phyloP scores from a whole-genome alignment of 2,888 invertebrate genomes.

The Oligia strigilis region DNA sequence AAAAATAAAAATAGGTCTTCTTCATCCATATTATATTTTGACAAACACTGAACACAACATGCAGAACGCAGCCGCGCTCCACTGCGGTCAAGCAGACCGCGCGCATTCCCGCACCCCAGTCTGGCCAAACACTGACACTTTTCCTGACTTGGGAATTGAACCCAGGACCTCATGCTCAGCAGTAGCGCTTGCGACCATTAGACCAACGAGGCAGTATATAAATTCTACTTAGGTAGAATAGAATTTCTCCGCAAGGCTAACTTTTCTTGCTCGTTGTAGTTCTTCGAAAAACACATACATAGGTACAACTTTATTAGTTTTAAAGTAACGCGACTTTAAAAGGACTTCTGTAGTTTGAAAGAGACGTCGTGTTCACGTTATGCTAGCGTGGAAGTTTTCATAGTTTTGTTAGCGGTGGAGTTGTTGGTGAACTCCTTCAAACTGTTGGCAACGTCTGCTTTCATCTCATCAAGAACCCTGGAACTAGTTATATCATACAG shows the following conservation, averaged over 20 bases:
- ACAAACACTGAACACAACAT: too few species aligned
- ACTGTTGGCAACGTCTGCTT: constrained; percentile 19
- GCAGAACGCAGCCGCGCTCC: too few species aligned
- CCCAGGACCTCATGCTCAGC: too few species aligned
- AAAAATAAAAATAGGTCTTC: too few species aligned
- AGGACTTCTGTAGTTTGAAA: constrained; percentile 14
- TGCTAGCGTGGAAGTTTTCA: constrained; percentile 13
- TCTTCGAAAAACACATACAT: constrained; percentile 14
- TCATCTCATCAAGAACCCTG: constrained; percentile 2
- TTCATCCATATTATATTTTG: too few species aligned
- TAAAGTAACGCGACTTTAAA: constrained; percentile 21
- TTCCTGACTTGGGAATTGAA: too few species aligned
- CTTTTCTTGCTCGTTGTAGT: constrained; percentile 25
- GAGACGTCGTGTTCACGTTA: constrained; percentile 22
- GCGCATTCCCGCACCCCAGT: too few species aligned
- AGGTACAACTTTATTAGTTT: constrained; percentile 39
- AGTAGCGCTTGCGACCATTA: too few species aligned
- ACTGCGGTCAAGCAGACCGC: too few species aligned
- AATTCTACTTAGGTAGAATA: neutral
- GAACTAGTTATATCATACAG: constrained; percentile 5
- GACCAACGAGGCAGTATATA: too few species aligned
- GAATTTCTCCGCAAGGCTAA: neutral
- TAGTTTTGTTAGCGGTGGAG: constrained; percentile 12
- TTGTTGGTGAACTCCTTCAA: constrained; percentile 15
- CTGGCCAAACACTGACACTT: too few species aligned